Evolutionary conservation across 2,113 vertebrate genomes (phyloP).

Genomic region (Misgurnus mizolepis): DNA sequence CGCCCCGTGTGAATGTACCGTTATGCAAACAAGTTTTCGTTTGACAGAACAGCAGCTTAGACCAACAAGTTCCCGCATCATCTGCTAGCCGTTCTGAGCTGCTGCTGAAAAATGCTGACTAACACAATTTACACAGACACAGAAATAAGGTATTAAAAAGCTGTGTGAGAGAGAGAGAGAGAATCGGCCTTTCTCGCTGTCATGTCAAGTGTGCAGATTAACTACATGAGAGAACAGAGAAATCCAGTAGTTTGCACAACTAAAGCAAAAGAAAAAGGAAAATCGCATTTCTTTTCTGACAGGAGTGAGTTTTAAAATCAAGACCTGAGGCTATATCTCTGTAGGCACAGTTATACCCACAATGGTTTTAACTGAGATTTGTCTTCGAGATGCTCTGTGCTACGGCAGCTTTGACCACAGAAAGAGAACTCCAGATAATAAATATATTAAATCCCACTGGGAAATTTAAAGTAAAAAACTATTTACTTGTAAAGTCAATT

Average conservation of each 20-base stretch:
- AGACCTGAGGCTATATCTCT: conserved; percentile 37
- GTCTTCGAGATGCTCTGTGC: not conserved
- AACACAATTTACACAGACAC: conserved; percentile 13
- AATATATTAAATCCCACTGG: not conserved
- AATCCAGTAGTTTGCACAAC: conserved; percentile 35
- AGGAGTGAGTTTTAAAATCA: conserved; percentile 24
- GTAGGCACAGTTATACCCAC: conserved; percentile 20
- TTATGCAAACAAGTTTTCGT: not conserved
- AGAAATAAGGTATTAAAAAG: conserved; percentile 23
- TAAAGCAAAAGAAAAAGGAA: conserved; percentile 5
- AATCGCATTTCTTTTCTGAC: conserved; percentile 26
- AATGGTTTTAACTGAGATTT: conserved; percentile 27
- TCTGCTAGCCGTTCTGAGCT: not conserved
- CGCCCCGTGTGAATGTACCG: too few species aligned
- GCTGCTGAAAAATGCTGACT: not conserved
- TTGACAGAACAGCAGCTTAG: not conserved
- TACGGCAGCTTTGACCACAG: not conserved
- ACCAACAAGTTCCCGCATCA: not conserved
- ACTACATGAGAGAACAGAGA: conserved; percentile 5
- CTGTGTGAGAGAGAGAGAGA: not conserved
- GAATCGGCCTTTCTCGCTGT: conserved; percentile 21
- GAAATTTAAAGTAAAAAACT: conserved; percentile 11
- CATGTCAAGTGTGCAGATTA: conserved; percentile 35
- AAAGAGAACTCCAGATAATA: conserved; percentile 3
- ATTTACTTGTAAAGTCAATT: not conserved